These are phyloP conservation scores for Anguilla megastoma DNA, from an alignment of 2,797 vertebrate genomes.

Conservation along the genomic window DNA sequence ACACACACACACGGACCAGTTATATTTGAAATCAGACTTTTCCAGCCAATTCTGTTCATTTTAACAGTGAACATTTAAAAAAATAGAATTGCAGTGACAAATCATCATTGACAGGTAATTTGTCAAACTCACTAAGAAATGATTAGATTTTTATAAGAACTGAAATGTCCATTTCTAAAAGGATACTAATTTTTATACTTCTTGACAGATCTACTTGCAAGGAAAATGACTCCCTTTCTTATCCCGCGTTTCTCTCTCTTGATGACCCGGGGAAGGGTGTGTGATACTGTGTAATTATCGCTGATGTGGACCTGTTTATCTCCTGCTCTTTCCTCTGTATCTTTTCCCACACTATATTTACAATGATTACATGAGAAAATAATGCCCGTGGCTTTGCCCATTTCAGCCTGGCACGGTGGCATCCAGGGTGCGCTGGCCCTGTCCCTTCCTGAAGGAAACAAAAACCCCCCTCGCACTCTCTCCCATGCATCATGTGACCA, in stretches of 20 bases:
- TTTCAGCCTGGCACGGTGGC: slow-evolving; percentile 1
- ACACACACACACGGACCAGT: neutral
- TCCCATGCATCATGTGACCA: neutral
- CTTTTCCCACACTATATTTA: slow-evolving; percentile 8
- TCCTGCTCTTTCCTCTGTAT: slow-evolving; percentile 7
- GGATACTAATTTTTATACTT: neutral
- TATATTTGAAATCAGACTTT: neutral
- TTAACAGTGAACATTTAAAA: neutral
- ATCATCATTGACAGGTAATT: slow-evolving; percentile 18
- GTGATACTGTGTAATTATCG: neutral
- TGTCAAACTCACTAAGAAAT: neutral
- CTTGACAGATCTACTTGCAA: neutral
- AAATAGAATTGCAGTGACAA: slow-evolving; percentile 6
- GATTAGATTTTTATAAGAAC: slow-evolving; percentile 28
- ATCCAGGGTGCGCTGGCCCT: too few relatives aligned
- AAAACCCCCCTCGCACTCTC: neutral
- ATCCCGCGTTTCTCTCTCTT: neutral
- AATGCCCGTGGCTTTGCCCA: neutral
- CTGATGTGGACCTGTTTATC: slow-evolving; percentile 7
- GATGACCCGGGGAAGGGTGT: neutral
- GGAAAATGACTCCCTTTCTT: neutral
- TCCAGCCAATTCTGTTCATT: neutral
- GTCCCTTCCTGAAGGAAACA: neutral
- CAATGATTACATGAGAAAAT: slow-evolving; percentile 6
- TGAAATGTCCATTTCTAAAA: slow-evolving; percentile 16